Conservation (phyloP, 1,140 invertebrate species). For the Helicoverpa armigera region DNA sequence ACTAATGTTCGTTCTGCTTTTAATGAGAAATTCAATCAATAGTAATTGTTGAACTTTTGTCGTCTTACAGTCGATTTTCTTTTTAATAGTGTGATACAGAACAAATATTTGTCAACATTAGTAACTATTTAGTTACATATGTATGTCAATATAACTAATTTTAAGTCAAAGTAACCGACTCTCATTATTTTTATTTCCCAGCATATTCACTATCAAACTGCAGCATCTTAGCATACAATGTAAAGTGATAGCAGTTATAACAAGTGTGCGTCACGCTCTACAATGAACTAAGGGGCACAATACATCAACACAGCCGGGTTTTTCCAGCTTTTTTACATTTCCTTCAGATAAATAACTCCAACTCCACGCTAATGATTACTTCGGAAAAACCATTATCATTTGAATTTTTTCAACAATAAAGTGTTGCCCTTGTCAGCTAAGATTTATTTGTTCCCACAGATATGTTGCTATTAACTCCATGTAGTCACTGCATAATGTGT, state of each 20-base stretch:
- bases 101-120: too few relatives aligned
- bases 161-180: too few relatives aligned
- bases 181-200: too few relatives aligned
- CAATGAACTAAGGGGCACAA: slow-evolving; percentile 4
- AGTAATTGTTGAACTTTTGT: too few relatives aligned
- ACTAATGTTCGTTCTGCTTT: too few relatives aligned
- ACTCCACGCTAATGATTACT: slow-evolving; percentile 62
- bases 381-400: slow-evolving; percentile 67
- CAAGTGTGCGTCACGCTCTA: slow-evolving; percentile 22
- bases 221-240: too few relatives aligned
- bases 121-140: too few relatives aligned
- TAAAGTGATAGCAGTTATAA: not conserved
- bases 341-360: slow-evolving; percentile 22
- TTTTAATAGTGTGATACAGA: too few relatives aligned
- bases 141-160: too few relatives aligned
- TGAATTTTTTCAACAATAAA: slow-evolving; percentile 62
- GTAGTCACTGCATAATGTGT: slow-evolving; percentile 60
- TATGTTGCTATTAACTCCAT: slow-evolving; percentile 15
- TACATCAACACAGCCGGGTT: slow-evolving; percentile 23
- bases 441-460: slow-evolving; percentile 76
- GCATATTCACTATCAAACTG: too few relatives aligned
- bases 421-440: slow-evolving; percentile 64
- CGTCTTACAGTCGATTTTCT: too few relatives aligned
- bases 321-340: slow-evolving; percentile 41
- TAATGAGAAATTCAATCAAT: too few relatives aligned